Conservation (phyloP, 2,797 vertebrate species). For the Sebastes minor region DNA sequence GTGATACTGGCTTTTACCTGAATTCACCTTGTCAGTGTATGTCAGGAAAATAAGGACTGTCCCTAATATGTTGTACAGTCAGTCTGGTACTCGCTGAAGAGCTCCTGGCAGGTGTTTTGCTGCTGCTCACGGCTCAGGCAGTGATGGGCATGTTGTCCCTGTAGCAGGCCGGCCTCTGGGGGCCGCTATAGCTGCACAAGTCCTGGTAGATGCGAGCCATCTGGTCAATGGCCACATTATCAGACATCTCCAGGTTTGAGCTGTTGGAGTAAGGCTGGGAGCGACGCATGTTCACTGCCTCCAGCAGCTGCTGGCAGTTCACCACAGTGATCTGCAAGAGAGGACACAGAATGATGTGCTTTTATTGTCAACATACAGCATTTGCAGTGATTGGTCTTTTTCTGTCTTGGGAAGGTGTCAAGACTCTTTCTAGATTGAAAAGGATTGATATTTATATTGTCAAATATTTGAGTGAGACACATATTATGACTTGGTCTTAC, state of each 20-base stretch:
- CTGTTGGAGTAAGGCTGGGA: constrained; percentile 78
- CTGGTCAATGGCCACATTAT: constrained; percentile 86
- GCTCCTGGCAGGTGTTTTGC: constrained; percentile 1
- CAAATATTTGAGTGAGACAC: background rate
- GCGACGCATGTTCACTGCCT: constrained; percentile 81
- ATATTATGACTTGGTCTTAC: constrained; percentile 66
- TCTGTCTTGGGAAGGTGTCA: background rate
- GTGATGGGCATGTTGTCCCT: constrained; percentile 88
- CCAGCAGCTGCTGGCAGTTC: constrained; percentile 87
- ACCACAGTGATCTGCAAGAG: constrained; percentile 77
- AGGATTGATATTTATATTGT: background rate
- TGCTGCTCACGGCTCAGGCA: constrained; percentile 65
- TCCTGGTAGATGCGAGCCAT: constrained; percentile 93
- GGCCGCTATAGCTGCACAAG: constrained; percentile 84
- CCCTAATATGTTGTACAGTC: constrained; percentile 7
- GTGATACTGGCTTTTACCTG: background rate
- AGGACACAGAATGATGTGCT: background rate
- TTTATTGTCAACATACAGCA: background rate
- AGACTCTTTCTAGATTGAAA: background rate
- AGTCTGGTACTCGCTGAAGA: constrained; percentile 8
- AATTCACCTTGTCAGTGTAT: background rate
- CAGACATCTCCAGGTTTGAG: constrained; percentile 78
- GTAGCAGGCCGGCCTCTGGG: constrained; percentile 80
- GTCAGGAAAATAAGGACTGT: constrained; percentile 3
- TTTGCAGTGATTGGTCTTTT: background rate